These are phyloP conservation scores for Blastobasis lacticolella DNA, from an alignment of 2,888 invertebrate species.

Conservation along the genomic window DNA sequence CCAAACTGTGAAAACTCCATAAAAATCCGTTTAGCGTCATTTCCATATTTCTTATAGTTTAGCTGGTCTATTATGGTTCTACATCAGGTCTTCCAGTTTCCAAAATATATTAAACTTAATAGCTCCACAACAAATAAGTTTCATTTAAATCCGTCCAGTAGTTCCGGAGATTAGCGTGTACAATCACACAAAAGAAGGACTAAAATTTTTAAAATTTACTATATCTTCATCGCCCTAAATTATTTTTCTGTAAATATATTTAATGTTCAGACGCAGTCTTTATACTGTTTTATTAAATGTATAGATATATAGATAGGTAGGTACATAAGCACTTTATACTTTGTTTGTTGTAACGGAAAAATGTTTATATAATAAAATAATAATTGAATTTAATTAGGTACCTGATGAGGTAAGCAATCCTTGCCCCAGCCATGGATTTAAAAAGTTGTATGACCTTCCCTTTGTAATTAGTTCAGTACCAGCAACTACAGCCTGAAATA, in stretches of 20 bases:
- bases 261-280: too few relatives aligned
- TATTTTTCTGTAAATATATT: too few relatives aligned
- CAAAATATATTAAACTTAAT: neutral
- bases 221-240: neutral
- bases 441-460: conserved; percentile 55
- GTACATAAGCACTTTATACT: neutral
- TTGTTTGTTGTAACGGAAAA: neutral
- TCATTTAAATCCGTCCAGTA: neutral
- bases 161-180: neutral
- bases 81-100: neutral
- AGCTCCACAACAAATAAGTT: neutral
- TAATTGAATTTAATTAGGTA: conserved; percentile 18
- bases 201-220: neutral
- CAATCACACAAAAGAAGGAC: neutral
- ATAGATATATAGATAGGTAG: neutral
- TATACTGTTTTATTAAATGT: neutral
- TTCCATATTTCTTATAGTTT: neutral
- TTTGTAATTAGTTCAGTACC: conserved; percentile 70
- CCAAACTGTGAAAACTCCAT: too few relatives aligned
- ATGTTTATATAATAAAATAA: neutral
- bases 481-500: conserved; percentile 57
- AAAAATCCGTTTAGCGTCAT: too few relatives aligned
- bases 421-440: conserved; percentile 66
- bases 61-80: neutral
- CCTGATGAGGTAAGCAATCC: conserved; percentile 71